Evolutionary conservation across 2,888 invertebrate genomes (phyloP), one percentile per base, ranked within the genome.

Genomic region (Phragmatobia fuliginosa): DNA sequence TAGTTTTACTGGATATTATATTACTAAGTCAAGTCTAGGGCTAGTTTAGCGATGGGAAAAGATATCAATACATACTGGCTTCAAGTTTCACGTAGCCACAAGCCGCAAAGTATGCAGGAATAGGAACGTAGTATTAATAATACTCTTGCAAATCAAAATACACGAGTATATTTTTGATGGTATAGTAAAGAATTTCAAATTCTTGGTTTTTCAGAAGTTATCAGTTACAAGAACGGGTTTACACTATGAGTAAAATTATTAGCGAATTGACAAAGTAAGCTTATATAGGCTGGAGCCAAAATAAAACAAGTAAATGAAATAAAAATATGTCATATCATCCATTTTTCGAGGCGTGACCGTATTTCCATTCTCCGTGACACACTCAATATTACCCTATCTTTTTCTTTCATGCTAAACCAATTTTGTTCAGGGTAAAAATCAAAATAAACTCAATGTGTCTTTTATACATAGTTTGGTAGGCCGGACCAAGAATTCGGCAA

Each of bases 11-110:
- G 67, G 75, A 82, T 74, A 82, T 11, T 82, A 68, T 59, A 78
- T 81, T 80, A 73, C 81, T 78, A 73, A 82, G 78, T 80, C 76
- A 82, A 82, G 81, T 81, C 81, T 80, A 78, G 72, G 68, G 75
- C 68, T 76, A 79, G 75, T 33, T 65, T 73, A 69, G 71, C 85
- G 86, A 89, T 92, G 92, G 88, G 92, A 93, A 92, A 84, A 78
- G 92, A 89, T 83, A 94, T 88, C 83, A 89, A 92, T 83, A 92
- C 91, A 79, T 72, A 76, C 56, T 41, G 80, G 91, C 83, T 78
- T 94, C 90, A 79, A 75, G 85, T 94, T 92, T 86, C 91, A 85
- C 88, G 90, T 88, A 91, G 91, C 89, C 81, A 82, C 78, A 82
- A 82, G 88, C 92, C 92, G 84, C 93, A 91, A 89, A 87, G 83